A percentile compares a stretch with the other conserved stretches of the same genome.
These are phyloP conservation scores for Aphelocoma coerulescens DNA, from an alignment of 2,113 vertebrate species.

Conservation along the genomic window DNA sequence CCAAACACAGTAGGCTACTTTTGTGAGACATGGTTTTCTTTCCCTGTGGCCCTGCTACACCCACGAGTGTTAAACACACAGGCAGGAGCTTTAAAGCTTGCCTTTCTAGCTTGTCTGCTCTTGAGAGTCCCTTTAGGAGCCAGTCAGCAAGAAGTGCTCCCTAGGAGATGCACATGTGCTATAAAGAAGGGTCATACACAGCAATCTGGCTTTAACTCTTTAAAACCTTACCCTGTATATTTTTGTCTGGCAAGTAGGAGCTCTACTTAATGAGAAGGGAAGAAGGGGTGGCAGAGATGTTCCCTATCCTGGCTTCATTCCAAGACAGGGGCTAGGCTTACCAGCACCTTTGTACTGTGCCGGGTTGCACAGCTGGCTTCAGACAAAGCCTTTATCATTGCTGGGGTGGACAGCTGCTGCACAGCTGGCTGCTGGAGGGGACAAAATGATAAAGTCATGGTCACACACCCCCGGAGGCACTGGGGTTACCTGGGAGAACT, in stretches of 20 bases:
- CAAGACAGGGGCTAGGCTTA: background rate
- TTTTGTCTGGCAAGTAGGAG: background rate
- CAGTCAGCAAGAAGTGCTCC: background rate
- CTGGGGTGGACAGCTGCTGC: background rate
- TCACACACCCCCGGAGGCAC: background rate
- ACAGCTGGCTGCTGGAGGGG: background rate
- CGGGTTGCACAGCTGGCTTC: background rate
- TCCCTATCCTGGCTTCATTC: background rate
- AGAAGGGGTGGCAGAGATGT: background rate
- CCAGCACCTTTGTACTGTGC: background rate
- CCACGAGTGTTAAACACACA: background rate
- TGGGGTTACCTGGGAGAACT: background rate
- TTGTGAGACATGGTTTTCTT: rapidly evolving
- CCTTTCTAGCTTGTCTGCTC: background rate
- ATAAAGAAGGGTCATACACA: background rate
- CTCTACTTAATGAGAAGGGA: background rate
- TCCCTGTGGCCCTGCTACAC: background rate
- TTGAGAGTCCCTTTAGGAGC: background rate
- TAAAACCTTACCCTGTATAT: background rate
- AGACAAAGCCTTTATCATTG: background rate
- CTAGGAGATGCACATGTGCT: background rate
- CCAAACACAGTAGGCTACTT: background rate
- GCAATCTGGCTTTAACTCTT: background rate
- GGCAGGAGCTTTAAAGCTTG: background rate
- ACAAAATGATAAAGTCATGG: background rate